A percentile compares a stretch with the other conserved stretches of the same genome.
These are phyloP conservation scores for Balaenoptera acutorostrata DNA, from an alignment of 2,113 vertebrate genomes.

Conservation along the genomic window DNA sequence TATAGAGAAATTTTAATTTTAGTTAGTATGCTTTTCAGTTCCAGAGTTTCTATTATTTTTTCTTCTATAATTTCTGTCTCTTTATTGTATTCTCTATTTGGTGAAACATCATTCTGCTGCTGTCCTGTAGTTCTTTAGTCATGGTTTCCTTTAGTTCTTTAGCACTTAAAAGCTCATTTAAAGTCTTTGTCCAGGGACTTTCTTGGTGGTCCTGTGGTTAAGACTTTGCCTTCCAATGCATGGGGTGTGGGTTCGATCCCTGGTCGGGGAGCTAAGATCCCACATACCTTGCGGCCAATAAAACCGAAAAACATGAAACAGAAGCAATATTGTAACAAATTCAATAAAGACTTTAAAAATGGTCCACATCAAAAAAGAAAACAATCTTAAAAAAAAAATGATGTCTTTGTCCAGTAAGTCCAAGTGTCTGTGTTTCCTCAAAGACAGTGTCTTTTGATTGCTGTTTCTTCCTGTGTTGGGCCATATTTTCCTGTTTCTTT, in stretches of 20 bases:
- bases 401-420: background rate
- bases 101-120: background rate
- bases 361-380: too few species aligned
- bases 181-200: background rate
- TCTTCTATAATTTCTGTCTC: background rate
- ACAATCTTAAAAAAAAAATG: too few species aligned
- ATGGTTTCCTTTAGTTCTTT: background rate
- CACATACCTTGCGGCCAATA: too few species aligned
- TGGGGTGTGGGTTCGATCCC: too few species aligned
- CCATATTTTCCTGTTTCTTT: background rate
- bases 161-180: background rate
- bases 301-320: too few species aligned
- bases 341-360: too few species aligned
- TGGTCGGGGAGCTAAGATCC: too few species aligned
- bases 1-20: background rate
- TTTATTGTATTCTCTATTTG: background rate
- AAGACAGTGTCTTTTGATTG: background rate
- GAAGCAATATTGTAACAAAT: too few species aligned
- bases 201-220: too few species aligned
- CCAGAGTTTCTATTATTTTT: background rate
- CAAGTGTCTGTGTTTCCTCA: background rate
- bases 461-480: background rate
- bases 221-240: too few species aligned
- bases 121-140: background rate
- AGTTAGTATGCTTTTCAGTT: background rate